phyloP scores from a whole-genome alignment of 2,888 invertebrate species.

The Clostera curtula region DNA sequence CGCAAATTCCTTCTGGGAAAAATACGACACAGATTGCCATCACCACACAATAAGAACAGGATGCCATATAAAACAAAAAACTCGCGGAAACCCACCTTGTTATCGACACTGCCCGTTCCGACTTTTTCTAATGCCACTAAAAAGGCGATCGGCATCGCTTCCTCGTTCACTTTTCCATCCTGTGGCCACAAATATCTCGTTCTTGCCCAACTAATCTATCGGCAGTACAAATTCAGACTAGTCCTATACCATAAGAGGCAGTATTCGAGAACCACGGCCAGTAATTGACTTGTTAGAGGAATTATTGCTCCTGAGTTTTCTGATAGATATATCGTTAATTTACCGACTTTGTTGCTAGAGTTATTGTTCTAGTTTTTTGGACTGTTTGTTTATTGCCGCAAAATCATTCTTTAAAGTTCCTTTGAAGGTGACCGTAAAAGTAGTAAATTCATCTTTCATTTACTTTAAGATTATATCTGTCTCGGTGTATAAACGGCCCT shows the following conservation, averaged over 20 bases:
- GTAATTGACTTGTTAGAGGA: conserved; percentile 55
- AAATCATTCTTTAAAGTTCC: too few relatives aligned
- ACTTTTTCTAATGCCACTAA: conserved; percentile 19
- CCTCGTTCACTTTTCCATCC: conserved; percentile 25
- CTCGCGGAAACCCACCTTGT: conserved; percentile 20
- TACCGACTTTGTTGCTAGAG: conserved; percentile 10
- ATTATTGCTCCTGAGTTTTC: conserved; percentile 10
- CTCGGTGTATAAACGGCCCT: too few relatives aligned
- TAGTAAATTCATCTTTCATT: too few relatives aligned
- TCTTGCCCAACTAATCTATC: conserved; percentile 26
- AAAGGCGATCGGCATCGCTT: conserved; percentile 23
- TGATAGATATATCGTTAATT: conserved; percentile 15
- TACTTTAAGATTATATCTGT: too few relatives aligned
- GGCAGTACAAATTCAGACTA: conserved; percentile 27
- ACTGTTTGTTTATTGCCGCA: too few relatives aligned
- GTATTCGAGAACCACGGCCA: conserved; percentile 27
- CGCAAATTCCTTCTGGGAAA: too few relatives aligned
- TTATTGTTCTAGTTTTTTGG: conserved; percentile 13
- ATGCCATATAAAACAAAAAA: conserved; percentile 14
- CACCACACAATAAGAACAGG: conserved; percentile 9
- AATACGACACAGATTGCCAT: background rate
- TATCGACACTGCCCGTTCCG: conserved; percentile 18
- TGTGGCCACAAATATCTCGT: conserved; percentile 22
- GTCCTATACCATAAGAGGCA: conserved; percentile 23
- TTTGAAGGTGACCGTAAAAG: too few relatives aligned